Evolutionary conservation across 2,888 invertebrate genomes (phyloP).

Genomic region (Exocentrus adspersus): DNA sequence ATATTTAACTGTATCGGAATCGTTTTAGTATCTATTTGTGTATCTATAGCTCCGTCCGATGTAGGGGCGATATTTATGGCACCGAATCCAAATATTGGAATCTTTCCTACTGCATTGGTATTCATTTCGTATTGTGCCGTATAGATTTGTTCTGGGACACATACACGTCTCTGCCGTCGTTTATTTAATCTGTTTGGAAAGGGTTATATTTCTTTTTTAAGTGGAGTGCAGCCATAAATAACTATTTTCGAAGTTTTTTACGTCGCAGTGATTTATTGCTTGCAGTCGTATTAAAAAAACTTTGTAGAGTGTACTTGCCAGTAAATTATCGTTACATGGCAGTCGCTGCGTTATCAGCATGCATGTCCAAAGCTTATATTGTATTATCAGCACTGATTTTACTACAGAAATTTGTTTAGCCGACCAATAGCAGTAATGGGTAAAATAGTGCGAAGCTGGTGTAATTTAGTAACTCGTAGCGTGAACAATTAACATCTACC

Average conservation of each 20-base stretch:
- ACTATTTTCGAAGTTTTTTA: constrained; percentile 1
- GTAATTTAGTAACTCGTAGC: too few relatives aligned
- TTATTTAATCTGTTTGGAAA: constrained; percentile 51
- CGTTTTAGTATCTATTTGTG: constrained; percentile 48
- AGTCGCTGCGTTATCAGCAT: not conserved
- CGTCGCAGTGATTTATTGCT: not conserved
- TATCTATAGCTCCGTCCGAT: constrained; percentile 40
- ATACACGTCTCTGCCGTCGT: constrained; percentile 51
- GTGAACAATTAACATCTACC: too few relatives aligned
- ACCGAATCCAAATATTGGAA: constrained; percentile 43
- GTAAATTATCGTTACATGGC: not conserved
- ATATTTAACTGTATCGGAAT: constrained; percentile 44
- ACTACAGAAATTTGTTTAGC: too few relatives aligned
- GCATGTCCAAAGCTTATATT: not conserved
- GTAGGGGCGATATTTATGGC: constrained; percentile 49
- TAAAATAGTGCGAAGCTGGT: too few relatives aligned
- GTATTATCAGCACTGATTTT: constrained; percentile 3
- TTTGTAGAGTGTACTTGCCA: not conserved
- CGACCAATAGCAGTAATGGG: too few relatives aligned
- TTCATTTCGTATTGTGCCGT: constrained; percentile 53
- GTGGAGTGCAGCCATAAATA: constrained; percentile 18
- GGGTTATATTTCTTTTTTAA: constrained; percentile 21
- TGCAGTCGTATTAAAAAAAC: not conserved
- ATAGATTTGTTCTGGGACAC: constrained; percentile 56
- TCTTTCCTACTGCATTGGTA: constrained; percentile 48